Percentiles rank a stretch among this genome's conserved stretches.
Conservation (phyloP, 2,888 invertebrate genomes). For the Spodoptera exigua region DNA sequence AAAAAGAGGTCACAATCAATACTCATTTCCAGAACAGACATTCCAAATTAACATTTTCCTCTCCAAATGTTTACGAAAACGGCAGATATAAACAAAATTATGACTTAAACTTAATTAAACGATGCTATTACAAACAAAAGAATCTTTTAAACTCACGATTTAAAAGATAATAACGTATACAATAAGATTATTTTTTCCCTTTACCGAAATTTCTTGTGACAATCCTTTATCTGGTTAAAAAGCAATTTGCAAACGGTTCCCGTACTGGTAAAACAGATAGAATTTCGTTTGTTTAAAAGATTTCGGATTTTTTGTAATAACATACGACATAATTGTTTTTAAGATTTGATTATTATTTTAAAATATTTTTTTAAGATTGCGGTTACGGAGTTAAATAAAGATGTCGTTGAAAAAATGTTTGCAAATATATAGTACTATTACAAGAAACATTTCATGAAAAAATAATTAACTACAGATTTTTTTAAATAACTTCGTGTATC, state of each 20-base stretch:
- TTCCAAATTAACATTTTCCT: slow-evolving; percentile 21
- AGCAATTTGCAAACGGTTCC: slow-evolving; percentile 51
- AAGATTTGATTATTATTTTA: too few relatives aligned
- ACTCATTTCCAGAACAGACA: slow-evolving; percentile 4
- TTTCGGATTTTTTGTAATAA: neutral
- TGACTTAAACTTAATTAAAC: slow-evolving; percentile 32
- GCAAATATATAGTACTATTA: too few relatives aligned
- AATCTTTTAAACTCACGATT: slow-evolving; percentile 40
- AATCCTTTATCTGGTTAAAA: slow-evolving; percentile 46
- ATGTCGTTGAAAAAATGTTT: too few relatives aligned
- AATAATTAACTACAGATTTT: too few relatives aligned
- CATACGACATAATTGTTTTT: too few relatives aligned
- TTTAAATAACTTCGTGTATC: too few relatives aligned
- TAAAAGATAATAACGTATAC: slow-evolving; percentile 18
- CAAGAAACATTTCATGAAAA: too few relatives aligned
- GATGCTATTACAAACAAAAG: slow-evolving; percentile 40
- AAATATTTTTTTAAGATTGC: too few relatives aligned
- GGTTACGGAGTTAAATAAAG: too few relatives aligned
- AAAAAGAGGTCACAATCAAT: slow-evolving; percentile 27
- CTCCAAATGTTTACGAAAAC: slow-evolving; percentile 27
- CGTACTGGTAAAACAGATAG: neutral
- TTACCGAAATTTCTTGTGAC: slow-evolving; percentile 39
- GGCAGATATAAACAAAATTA: slow-evolving; percentile 49
- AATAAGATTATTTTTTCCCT: slow-evolving; percentile 18
- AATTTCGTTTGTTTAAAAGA: neutral